A percentile compares a stretch with the other conserved stretches of the same genome.
Evolutionary conservation across 2,888 invertebrate genomes (phyloP).

Genomic region (Amaurobius ferox): DNA sequence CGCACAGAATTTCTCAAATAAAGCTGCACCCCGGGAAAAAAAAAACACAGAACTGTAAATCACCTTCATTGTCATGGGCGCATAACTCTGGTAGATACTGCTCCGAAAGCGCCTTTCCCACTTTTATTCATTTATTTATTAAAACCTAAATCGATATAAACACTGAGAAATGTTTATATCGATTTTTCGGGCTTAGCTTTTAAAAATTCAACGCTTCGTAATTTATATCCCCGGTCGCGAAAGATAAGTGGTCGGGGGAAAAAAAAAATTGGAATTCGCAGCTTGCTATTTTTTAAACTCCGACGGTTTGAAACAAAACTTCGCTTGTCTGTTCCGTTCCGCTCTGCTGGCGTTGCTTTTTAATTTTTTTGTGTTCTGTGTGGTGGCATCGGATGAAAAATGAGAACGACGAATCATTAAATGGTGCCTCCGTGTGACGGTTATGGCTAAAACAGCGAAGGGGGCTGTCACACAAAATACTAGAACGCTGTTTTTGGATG

Average conservation of each 20-base stretch:
- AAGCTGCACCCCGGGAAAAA: neutral
- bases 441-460: slow-evolving; percentile 18
- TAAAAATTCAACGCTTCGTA: slow-evolving; percentile 57
- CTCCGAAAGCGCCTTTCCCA: neutral
- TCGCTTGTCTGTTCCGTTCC: slow-evolving; percentile 40
- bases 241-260: slow-evolving; percentile 38
- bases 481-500: neutral
- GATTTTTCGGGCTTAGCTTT: slow-evolving; percentile 48
- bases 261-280: slow-evolving; percentile 29
- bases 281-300: slow-evolving; percentile 29
- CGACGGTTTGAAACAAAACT: slow-evolving; percentile 38
- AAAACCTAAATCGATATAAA: too few relatives aligned
- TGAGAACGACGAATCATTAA: slow-evolving; percentile 48
- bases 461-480: slow-evolving; percentile 29
- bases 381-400: slow-evolving; percentile 32
- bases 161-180: slow-evolving; percentile 33
- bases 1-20: neutral
- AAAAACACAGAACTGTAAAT: slow-evolving; percentile 25
- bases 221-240: slow-evolving; percentile 40
- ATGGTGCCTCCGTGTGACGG: slow-evolving; percentile 27
- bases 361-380: slow-evolving; percentile 33
- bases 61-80: slow-evolving; percentile 29
- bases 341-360: slow-evolving; percentile 18
- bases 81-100: slow-evolving; percentile 54
- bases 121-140: slow-evolving; percentile 47